Evolutionary conservation across 2,113 vertebrate genomes (phyloP).

Genomic region (Colistium nudipinnis): DNA sequence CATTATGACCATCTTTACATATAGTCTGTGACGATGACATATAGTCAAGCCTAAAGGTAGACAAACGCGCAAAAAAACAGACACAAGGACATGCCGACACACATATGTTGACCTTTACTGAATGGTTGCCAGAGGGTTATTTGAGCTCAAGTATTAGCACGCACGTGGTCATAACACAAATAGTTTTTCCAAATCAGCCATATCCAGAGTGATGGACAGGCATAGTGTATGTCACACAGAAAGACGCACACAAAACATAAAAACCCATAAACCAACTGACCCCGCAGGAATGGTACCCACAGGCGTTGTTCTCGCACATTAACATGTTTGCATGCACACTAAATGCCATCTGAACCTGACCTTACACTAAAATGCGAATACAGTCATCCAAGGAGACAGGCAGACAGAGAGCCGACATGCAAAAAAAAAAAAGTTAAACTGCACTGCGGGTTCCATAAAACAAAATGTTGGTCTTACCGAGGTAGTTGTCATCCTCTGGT

Average conservation of each 20-base stretch:
- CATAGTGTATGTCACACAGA: constrained; percentile 3
- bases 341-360: constrained; percentile 13
- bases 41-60: not conserved
- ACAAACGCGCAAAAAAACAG: not conserved
- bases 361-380: constrained; percentile 13
- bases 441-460: no score
- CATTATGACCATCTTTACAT: not conserved
- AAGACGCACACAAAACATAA: constrained; percentile 1
- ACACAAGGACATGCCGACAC: constrained; percentile 18
- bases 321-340: constrained; percentile 26
- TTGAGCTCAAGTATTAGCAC: constrained; percentile 47
- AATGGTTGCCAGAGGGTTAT: constrained; percentile 41
- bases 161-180: constrained; percentile 17
- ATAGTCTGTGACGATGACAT: not conserved
- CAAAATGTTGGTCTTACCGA: constrained; percentile 85
- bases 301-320: constrained; percentile 41
- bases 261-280: constrained; percentile 21
- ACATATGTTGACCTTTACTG: constrained; percentile 25
- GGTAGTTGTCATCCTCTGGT: constrained; percentile 98
- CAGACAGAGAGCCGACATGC: constrained; percentile 5
- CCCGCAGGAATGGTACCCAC: constrained; percentile 37
- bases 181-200: constrained; percentile 21
- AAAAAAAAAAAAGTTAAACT: no score
- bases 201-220: constrained; percentile 2
- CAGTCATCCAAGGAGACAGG: not conserved